These are phyloP conservation scores for Myocastor coypus DNA, from an alignment of 2,113 vertebrate genomes.

Conservation along the genomic window DNA sequence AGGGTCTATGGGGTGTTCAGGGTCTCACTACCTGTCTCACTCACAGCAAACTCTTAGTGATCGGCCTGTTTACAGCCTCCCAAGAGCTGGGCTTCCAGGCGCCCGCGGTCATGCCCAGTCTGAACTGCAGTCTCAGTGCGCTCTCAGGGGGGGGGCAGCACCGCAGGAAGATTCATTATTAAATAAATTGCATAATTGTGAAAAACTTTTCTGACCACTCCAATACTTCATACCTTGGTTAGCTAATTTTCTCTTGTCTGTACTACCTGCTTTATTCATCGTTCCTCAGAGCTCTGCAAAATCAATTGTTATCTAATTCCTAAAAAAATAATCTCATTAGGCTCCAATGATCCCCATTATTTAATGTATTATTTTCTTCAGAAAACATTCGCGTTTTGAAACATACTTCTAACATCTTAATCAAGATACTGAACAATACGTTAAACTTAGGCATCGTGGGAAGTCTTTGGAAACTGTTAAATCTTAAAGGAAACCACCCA, in stretches of 20 bases:
- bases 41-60: too few relatives aligned
- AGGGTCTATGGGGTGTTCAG: too few relatives aligned
- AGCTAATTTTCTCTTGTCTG: not conserved
- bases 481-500: constrained; percentile 15
- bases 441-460: not conserved
- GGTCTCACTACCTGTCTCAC: too few relatives aligned
- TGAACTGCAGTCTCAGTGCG: too few relatives aligned
- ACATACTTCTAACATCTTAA: not conserved
- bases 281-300: not conserved
- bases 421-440: constrained; percentile 15
- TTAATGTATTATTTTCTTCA: constrained; percentile 29
- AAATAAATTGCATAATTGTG: not conserved
- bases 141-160: too few relatives aligned
- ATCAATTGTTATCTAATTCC: constrained; percentile 18
- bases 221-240: not conserved
- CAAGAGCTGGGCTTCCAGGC: too few relatives aligned
- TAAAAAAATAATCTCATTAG: constrained; percentile 33
- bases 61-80: too few relatives aligned
- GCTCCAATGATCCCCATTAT: constrained; percentile 11
- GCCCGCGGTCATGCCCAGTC: too few relatives aligned
- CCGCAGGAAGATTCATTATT: not conserved
- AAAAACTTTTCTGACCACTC: not conserved
- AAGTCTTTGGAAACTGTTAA: constrained; percentile 16
- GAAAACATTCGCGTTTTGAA: constrained; percentile 50
- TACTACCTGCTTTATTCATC: not conserved